Evolutionary conservation across 2,113 vertebrate genomes (phyloP), one percentile per base, ranked within the genome.

Genomic region (Antigone vipio): DNA sequence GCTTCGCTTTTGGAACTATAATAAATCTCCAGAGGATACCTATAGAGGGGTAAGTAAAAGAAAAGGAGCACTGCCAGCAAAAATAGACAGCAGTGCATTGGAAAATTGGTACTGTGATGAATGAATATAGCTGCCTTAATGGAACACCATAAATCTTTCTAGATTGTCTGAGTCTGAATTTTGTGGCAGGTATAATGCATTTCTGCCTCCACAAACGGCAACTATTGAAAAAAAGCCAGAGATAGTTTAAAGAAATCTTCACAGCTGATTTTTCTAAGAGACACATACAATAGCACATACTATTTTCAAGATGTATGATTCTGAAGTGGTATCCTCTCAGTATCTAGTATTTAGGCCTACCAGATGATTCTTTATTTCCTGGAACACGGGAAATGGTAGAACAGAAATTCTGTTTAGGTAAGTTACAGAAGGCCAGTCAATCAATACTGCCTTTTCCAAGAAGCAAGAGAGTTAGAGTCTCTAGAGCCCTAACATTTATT

Each of bases 1-100:
- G 55, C 98, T 99, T 89, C 98, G 99, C 40, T 98, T 99, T 97
- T 99, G 99, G 99, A 99, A 99, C 98, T 99, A 99, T 97, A 99
- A 99, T 98, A 99, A 99, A 98, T 99, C 99, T 91, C 98, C 99
- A 0, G 99, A 99, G 97, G 99, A 99, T 98, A 99, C 99, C 11
- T 99, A 99, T 94, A 98, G 99, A 98, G 99, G 99, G 99, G 99
- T 99, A 97, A 99, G 99, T 96, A 47, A 64, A 96, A 95, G 93
- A 83, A 93, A 93, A 96, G n/a, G 77, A 96, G 96, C 96, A 53
- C 5, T 34, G 42, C 97, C 91, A 96, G 92, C 94, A 96, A 92
- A 95, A 95, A 92, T 96, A 91, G 93, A 91, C 91, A 71, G 93
- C 88, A 96, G 88, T 67, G 96, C 93, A 92, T 94, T 96, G 96